These are phyloP conservation scores for Bombus pyrosoma DNA, from an alignment of 1,140 invertebrate species.

Conservation along the genomic window DNA sequence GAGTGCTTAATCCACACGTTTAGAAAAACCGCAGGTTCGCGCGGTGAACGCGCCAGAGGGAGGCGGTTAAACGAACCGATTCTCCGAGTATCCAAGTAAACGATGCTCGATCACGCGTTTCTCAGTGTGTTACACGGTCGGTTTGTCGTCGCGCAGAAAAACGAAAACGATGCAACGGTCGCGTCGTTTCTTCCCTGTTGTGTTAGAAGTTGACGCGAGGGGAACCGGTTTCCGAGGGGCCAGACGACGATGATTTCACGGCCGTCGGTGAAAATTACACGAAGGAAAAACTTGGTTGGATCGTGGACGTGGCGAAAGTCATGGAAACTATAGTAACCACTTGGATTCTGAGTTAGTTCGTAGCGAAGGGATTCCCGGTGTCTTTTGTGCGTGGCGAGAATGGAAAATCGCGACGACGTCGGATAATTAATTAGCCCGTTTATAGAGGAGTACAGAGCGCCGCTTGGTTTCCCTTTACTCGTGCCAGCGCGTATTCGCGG, in stretches of 20 bases:
- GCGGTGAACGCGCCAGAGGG: not conserved
- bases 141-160: slow-evolving; percentile 30
- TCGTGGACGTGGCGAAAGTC: slow-evolving; percentile 42
- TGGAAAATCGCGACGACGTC: slow-evolving; percentile 34
- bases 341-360: not conserved
- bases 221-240: slow-evolving; percentile 61
- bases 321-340: not conserved
- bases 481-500: not conserved
- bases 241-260: slow-evolving; percentile 68
- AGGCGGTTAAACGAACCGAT: slow-evolving; percentile 13
- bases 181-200: not conserved
- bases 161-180: slow-evolving; percentile 19
- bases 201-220: not conserved
- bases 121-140: slow-evolving; percentile 16
- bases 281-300: slow-evolving; percentile 58
- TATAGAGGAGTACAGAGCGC: slow-evolving; percentile 16
- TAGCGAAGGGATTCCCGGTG: not conserved
- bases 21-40: not conserved
- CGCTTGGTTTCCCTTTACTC: slow-evolving; percentile 21
- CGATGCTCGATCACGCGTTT: slow-evolving; percentile 23
- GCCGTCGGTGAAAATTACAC: slow-evolving; percentile 67
- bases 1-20: not conserved
- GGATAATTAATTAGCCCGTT: slow-evolving; percentile 57
- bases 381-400: slow-evolving; percentile 4
- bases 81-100: not conserved